These are phyloP conservation scores for Tenthredo mesomela DNA, from an alignment of 2,888 invertebrate species.

Conservation along the genomic window DNA sequence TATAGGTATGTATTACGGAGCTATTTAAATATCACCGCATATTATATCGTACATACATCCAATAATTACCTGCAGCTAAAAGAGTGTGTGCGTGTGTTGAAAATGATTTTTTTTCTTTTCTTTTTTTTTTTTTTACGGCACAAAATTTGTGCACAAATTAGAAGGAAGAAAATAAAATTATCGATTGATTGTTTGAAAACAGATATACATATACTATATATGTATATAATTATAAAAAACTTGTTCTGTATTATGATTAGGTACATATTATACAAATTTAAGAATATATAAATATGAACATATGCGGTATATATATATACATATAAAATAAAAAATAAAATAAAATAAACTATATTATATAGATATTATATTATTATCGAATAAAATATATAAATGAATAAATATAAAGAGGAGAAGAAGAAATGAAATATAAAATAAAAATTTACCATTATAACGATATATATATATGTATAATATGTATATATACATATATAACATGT, in stretches of 20 bases:
- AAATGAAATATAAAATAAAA: not conserved
- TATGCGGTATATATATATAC: not conserved
- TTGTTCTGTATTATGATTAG: not conserved
- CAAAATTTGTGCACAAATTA: not conserved
- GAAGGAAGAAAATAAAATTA: not conserved
- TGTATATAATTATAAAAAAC: not conserved
- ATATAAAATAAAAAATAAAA: not conserved
- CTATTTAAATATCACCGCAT: not conserved
- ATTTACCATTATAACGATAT: not conserved
- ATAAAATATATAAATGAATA: not conserved
- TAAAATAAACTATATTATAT: not conserved
- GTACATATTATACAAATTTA: not conserved
- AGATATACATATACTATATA: not conserved
- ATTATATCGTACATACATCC: not conserved
- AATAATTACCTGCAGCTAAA: not conserved
- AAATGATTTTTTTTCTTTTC: not conserved
- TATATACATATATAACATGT: not conserved
- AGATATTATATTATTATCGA: not conserved
- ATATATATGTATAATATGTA: not conserved
- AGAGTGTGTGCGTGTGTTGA: not conserved
- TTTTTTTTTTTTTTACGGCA: not conserved
- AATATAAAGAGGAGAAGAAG: not conserved
- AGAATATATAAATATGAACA: not conserved
- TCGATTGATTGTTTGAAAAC: not conserved
- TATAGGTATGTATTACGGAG: no score